Evolutionary conservation across 1,140 invertebrate species (phyloP), one percentile per base, ranked within the genome.

Genomic region (Heliothis virescens): DNA sequence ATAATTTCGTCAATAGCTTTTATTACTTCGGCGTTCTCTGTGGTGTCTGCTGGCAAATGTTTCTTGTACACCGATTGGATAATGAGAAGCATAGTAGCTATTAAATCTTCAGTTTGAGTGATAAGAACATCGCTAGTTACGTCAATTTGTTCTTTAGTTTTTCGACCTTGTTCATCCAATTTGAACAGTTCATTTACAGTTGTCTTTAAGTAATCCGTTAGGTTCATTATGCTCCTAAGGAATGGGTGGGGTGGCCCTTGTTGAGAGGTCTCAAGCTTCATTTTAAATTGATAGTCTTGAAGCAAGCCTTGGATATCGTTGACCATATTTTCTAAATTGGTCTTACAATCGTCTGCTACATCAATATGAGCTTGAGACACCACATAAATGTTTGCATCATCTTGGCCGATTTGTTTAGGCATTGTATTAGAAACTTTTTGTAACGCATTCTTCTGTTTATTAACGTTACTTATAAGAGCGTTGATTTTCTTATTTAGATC

Each of bases 31-130:
- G 85, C 81, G 65, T 86, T 88, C 13, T 89, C 87, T 15, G 71
- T 67, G 18, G 60, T 88, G 15, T 89, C 83, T 41, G 69, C 9
- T 18, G 87, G 86, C 50, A 92, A 83, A 92, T 96, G 95, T 80
- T 96, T 96, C 88, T 98, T 97, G 83, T 96, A 97, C 53, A 97
- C 92, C 62, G 96, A 96, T 88, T 98, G 97, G 76, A 98, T 95
- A 0, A 95, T 92, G 9, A 97, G 80, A 1, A 97, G 90, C 85
- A 97, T 95, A 52, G 92, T 95, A 67, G 96, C 95, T 1, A 96
- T 87, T 63, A 97, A 90, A 79, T 95, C 94, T 87, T 97, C 95
- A 4, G 96, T 85, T 83, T 95, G 85, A 15, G 80, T 83, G 47
- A 95, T 79, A 77, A 95, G 93, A 59, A 87, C 74, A 50, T 83